Evolutionary conservation across 1,140 invertebrate species (phyloP).

Genomic region (Formica exsecta): DNA sequence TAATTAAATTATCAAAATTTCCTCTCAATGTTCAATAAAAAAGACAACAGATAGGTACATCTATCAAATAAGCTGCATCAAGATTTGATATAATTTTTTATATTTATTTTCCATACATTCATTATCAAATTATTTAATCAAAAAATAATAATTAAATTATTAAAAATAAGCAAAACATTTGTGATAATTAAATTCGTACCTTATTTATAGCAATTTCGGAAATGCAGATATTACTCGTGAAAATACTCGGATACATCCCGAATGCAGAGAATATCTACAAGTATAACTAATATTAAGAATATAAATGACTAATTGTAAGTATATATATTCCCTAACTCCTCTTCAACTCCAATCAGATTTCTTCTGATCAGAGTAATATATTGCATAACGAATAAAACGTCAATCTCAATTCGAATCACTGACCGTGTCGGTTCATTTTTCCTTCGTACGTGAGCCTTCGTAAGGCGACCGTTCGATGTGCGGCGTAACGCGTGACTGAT

Average conservation of each 20-base stretch:
- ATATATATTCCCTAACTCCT: background rate
- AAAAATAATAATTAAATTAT: background rate
- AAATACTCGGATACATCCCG: background rate
- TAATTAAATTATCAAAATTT: background rate
- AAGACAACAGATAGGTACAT: background rate
- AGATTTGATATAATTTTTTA: background rate
- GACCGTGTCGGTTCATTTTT: background rate
- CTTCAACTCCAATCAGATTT: background rate
- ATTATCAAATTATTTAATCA: background rate
- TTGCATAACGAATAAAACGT: background rate
- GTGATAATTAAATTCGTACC: background rate
- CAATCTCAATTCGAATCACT: background rate
- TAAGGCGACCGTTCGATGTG: conserved; percentile 37
- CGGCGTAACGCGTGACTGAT: conserved; percentile 41
- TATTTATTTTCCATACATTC: background rate
- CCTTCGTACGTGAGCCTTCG: conserved; percentile 14
- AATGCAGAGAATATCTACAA: background rate
- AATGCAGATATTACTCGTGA: background rate
- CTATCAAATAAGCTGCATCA: conserved; percentile 1
- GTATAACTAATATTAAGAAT: background rate
- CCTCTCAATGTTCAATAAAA: background rate
- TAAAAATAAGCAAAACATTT: background rate
- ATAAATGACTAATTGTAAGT: background rate
- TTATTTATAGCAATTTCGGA: no score
- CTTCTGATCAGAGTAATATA: background rate